A percentile compares a stretch with the other conserved stretches of the same genome.
phyloP scores from a whole-genome alignment of 2,888 invertebrate genomes.

The Xestia c-nigrum region DNA sequence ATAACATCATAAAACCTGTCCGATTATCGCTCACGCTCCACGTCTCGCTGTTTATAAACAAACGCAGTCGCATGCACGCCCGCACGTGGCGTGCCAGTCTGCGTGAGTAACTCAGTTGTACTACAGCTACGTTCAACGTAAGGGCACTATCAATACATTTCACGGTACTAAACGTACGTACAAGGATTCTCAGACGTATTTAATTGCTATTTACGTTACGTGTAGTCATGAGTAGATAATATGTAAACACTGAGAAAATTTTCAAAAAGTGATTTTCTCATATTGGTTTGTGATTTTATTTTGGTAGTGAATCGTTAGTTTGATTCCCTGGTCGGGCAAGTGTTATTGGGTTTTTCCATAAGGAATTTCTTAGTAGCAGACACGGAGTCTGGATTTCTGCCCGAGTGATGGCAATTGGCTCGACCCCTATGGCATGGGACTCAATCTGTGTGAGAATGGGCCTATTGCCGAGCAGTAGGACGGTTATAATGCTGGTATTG shows the following conservation, averaged over 20 bases:
- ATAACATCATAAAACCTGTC: conserved; percentile 27
- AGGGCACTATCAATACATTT: conserved; percentile 47
- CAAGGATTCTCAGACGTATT: conserved; percentile 37
- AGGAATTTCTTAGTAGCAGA: not conserved
- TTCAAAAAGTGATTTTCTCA: not conserved
- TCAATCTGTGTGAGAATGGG: not conserved
- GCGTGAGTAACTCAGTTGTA: conserved; percentile 27
- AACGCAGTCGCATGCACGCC: conserved; percentile 8
- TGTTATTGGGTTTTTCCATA: not conserved
- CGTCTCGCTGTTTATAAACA: conserved; percentile 50
- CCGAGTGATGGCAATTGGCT: not conserved
- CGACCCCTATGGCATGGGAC: not conserved
- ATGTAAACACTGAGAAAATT: not conserved
- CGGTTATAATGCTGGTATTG: not conserved
- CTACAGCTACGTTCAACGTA: conserved; percentile 35
- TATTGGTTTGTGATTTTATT: not conserved
- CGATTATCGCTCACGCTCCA: conserved; percentile 38
- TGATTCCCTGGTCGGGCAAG: not conserved
- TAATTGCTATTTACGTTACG: conserved; percentile 9
- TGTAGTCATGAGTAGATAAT: not conserved
- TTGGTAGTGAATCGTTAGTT: not conserved
- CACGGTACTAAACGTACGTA: conserved; percentile 25
- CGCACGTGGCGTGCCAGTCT: conserved; percentile 36
- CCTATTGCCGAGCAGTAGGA: not conserved
- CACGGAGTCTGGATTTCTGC: not conserved